Evolutionary conservation across 2,113 vertebrate genomes (phyloP).

Genomic region (Copsychus sechellarum): DNA sequence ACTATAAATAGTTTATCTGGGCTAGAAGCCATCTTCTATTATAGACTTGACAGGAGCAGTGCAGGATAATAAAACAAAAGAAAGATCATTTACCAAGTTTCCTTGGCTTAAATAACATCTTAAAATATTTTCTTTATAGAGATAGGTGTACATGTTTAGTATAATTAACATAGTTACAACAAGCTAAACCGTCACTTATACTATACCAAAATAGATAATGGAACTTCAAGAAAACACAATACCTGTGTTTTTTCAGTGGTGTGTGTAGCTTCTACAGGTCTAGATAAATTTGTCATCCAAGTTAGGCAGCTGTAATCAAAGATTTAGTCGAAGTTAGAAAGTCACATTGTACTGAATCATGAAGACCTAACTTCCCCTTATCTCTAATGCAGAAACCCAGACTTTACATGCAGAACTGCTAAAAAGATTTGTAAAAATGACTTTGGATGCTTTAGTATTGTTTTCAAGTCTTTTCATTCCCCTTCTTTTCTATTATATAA

Average conservation of each 20-base stretch:
- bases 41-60: background rate
- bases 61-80: background rate
- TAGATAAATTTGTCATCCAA: background rate
- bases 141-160: background rate
- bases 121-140: background rate
- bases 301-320: background rate
- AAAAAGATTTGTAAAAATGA: background rate
- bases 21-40: background rate
- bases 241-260: background rate
- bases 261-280: background rate
- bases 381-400: background rate
- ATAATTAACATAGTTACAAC: background rate
- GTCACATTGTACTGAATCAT: background rate
- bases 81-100: background rate
- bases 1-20: slow-evolving; percentile 3
- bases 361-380: background rate
- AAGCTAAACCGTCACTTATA: background rate
- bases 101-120: background rate
- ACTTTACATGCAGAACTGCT: background rate
- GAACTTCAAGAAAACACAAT: background rate
- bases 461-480: background rate
- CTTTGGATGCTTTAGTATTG: background rate
- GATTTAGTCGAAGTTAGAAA: background rate
- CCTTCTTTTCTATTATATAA: background rate
- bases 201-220: background rate